Evolutionary conservation across 2,888 invertebrate genomes (phyloP), one percentile per base, ranked within the genome.

Genomic region (Pollenia angustigena): DNA sequence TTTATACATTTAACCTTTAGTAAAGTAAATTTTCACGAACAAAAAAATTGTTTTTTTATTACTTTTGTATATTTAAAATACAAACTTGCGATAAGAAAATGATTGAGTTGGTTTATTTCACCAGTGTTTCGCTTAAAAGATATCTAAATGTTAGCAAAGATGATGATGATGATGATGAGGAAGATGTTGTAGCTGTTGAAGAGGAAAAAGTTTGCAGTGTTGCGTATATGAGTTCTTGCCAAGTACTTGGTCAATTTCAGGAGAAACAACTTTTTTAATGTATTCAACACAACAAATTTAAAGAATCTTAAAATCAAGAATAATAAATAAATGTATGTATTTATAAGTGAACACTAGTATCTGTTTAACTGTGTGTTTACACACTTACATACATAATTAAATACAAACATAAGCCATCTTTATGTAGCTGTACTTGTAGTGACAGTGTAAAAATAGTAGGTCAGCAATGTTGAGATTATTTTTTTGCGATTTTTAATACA

Each of bases 1-100:
- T 66, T 72, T 79, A 66, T 68, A 75, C 68, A 23, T 85, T 80
- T 85, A 85, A 79, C 78, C 83, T 76, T 60, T 72, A 79, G 58
- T 66, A 75, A 60, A 79, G 79, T 85, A 68, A 74, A 72, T 79
- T 79, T 32, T 52, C 14, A 52, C 48, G 46, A 58, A 64, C n/a
- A 66, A 54, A 71, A 76, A 54, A 50, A 18, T 42, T 58, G 18
- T n/a, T 42, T 42, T 48, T 32, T 66, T 48, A 18, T 40, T 64
- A 23, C 14, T 60, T 46, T 40, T 46, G n/a, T 62, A 56, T n/a
- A 72, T 82, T 75, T 40, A 40, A 80, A 62, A 66, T 48, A 64
- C 62, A 62, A 71, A 71, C 23, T 78, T 42, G 62, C 58, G 79
- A 84, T 84, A 68, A 79, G 52, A 76, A 76, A 76, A 62, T 76